These are phyloP conservation scores for Bucco capensis DNA, from an alignment of 2,113 vertebrate genomes.

Conservation along the genomic window DNA sequence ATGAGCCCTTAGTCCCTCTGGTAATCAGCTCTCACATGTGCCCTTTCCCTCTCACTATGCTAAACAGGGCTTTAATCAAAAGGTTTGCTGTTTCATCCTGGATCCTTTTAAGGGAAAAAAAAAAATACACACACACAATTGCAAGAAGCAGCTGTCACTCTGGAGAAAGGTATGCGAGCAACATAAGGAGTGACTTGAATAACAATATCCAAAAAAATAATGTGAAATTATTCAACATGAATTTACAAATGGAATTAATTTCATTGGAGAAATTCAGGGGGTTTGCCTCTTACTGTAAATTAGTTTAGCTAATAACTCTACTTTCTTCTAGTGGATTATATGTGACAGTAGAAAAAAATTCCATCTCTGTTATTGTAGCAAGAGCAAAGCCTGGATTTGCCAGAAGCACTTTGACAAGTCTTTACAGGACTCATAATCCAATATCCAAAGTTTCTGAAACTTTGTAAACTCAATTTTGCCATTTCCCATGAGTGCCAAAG, in stretches of 20 bases:
- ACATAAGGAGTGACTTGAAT: not conserved
- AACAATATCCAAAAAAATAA: not conserved
- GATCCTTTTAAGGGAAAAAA: not conserved
- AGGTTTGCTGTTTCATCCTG: not conserved
- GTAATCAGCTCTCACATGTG: not conserved
- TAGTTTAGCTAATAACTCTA: not conserved
- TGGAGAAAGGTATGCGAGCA: not conserved
- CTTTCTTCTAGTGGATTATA: not conserved
- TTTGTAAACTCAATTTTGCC: not conserved
- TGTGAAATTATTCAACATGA: not conserved
- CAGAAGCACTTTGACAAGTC: not conserved
- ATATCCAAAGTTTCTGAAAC: not conserved
- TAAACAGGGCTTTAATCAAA: slow-evolving; percentile 14
- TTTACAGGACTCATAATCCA: not conserved
- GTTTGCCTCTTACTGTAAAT: not conserved
- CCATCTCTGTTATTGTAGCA: not conserved
- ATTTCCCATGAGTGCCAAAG: not conserved
- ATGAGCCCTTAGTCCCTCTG: not conserved
- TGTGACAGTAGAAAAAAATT: not conserved
- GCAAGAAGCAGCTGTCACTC: not conserved
- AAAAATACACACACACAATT: not conserved
- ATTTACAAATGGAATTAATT: not conserved
- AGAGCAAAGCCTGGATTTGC: not conserved
- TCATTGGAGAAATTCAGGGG: not conserved
- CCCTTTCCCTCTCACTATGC: not conserved